Evolutionary conservation across 2,888 invertebrate genomes (phyloP).

Genomic region (Cinara cedri): DNA sequence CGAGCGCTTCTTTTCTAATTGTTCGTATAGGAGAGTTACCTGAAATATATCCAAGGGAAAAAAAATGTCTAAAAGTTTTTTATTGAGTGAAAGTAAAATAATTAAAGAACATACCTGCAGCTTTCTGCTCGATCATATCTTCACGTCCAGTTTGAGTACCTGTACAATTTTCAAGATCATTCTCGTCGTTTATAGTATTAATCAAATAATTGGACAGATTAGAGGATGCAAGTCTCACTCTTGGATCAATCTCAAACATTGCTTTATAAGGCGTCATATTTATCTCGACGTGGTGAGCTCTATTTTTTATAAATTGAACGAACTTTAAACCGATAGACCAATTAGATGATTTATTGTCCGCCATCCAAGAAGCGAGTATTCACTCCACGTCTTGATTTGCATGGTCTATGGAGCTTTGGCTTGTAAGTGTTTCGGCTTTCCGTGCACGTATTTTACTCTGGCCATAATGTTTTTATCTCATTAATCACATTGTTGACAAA

Average conservation of each 20-base stretch:
- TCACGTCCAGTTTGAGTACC: too few relatives aligned
- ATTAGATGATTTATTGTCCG: slow-evolving; percentile 60
- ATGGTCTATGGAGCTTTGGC: slow-evolving; percentile 60
- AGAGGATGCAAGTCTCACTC: background rate
- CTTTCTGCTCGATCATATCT: too few relatives aligned
- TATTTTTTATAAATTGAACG: slow-evolving; percentile 63
- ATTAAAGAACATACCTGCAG: too few relatives aligned
- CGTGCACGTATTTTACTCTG: slow-evolving; percentile 62
- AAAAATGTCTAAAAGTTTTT: too few relatives aligned
- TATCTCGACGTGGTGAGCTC: slow-evolving; percentile 62
- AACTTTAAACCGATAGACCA: slow-evolving; percentile 63
- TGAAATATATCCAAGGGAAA: too few relatives aligned
- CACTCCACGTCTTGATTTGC: slow-evolving; percentile 48
- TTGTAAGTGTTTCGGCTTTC: slow-evolving; percentile 61
- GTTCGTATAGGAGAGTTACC: background rate
- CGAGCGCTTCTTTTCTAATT: slow-evolving; percentile 19
- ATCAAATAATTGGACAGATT: background rate
- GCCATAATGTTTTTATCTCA: slow-evolving; percentile 59
- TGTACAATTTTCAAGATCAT: too few relatives aligned
- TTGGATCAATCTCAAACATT: slow-evolving; percentile 28
- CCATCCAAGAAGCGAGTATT: slow-evolving; percentile 42
- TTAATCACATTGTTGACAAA: slow-evolving; percentile 60
- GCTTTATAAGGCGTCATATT: slow-evolving; percentile 62
- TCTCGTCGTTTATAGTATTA: background rate
- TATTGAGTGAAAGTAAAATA: background rate